phyloP scores from a whole-genome alignment of 2,888 invertebrate species.

The Pristionchus maxplancki region DNA sequence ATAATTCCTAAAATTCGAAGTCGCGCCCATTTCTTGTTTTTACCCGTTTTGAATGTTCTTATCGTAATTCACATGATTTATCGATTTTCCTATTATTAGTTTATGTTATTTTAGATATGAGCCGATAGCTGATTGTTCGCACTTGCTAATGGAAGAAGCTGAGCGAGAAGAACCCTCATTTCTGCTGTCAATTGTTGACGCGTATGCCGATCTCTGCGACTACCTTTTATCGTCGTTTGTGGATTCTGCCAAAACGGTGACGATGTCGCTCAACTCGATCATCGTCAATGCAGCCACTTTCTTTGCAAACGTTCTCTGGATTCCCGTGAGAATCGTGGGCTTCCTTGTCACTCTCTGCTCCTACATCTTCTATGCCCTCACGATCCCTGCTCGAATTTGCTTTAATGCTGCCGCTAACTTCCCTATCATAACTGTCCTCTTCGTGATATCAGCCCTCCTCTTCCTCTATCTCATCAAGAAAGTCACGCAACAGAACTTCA shows the following conservation, averaged over 20 bases:
- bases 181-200: slow-evolving; percentile 16
- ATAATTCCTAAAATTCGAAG: not conserved
- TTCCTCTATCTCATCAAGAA: slow-evolving; percentile 10
- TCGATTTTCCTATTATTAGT: not conserved
- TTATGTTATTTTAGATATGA: not conserved
- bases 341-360: slow-evolving; percentile 35
- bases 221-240: slow-evolving; percentile 23
- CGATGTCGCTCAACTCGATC: slow-evolving; percentile 46
- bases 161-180: slow-evolving; percentile 39
- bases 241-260: slow-evolving; percentile 30
- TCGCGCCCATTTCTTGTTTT: slow-evolving; percentile 2
- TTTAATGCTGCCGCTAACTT: slow-evolving; percentile 42
- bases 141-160: slow-evolving; percentile 39
- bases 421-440: slow-evolving; percentile 8
- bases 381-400: slow-evolving; percentile 45
- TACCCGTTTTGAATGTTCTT: not conserved
- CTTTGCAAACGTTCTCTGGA: slow-evolving; percentile 43
- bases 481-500: slow-evolving; percentile 3
- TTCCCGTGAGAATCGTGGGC: slow-evolving; percentile 22
- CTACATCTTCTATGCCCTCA: slow-evolving; percentile 28
- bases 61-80: not conserved
- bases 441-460: not conserved
- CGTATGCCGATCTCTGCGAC: slow-evolving; percentile 46
- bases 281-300: not conserved
- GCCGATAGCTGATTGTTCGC: not conserved